A percentile compares a stretch with the other conserved stretches of the same genome.
Conservation (phyloP, 2,797 vertebrate species). For the Miichthys miiuy region DNA sequence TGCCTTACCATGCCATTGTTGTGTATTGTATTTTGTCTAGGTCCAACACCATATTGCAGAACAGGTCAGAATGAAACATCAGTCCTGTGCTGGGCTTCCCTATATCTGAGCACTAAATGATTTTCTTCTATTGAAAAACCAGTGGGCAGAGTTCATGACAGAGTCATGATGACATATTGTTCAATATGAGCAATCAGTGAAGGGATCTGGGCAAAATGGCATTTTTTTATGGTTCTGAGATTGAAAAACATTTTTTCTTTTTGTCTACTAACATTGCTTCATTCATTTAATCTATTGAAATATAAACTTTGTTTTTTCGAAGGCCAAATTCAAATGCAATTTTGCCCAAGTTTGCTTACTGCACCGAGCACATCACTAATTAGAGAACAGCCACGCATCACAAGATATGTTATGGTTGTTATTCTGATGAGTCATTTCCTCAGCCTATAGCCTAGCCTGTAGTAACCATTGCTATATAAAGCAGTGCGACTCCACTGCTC, state of each 20-base stretch:
- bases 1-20: constrained; percentile 75
- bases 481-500: constrained; percentile 44
- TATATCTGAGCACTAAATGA: constrained; percentile 48
- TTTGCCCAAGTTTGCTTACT: constrained; percentile 60
- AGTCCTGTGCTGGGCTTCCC: constrained; percentile 60
- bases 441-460: constrained; percentile 54
- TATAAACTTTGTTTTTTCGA: constrained; percentile 12
- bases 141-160: constrained; percentile 32
- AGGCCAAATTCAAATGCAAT: constrained; percentile 47
- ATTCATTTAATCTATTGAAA: background rate
- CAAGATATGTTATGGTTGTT: constrained; percentile 55
- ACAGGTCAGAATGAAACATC: constrained; percentile 82
- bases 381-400: constrained; percentile 42
- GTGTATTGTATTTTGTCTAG: constrained; percentile 83
- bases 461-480: constrained; percentile 56
- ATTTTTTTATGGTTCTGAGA: constrained; percentile 44
- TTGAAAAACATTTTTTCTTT: background rate
- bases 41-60: constrained; percentile 84
- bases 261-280: background rate
- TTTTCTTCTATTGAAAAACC: constrained; percentile 25
- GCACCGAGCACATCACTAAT: constrained; percentile 56
- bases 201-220: constrained; percentile 60
- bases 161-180: constrained; percentile 41
- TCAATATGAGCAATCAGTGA: constrained; percentile 24
- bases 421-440: constrained; percentile 62